These are phyloP conservation scores for Stenodema calcarata DNA, from an alignment of 2,888 invertebrate species.

Conservation along the genomic window DNA sequence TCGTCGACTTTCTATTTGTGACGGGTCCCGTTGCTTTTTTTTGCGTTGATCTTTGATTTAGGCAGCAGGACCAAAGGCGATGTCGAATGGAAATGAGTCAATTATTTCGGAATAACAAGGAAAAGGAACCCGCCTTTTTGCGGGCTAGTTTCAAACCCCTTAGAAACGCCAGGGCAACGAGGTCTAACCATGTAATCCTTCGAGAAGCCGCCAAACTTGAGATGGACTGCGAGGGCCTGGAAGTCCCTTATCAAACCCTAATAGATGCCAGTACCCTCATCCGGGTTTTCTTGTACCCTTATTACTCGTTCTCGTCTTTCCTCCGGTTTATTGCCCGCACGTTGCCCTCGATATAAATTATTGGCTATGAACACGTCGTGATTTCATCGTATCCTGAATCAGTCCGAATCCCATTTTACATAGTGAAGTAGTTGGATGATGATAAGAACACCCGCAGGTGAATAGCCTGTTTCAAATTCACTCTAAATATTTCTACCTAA, in stretches of 20 bases:
- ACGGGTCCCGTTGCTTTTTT: not conserved
- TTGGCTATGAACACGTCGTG: not conserved
- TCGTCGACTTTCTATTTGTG: not conserved
- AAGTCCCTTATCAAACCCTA: not conserved
- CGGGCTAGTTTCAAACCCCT: not conserved
- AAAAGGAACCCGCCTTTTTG: not conserved
- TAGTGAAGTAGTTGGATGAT: no score
- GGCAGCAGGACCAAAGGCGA: not conserved
- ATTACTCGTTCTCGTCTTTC: not conserved
- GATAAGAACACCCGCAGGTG: no score
- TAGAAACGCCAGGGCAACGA: not conserved
- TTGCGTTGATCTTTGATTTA: not conserved
- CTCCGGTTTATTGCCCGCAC: not conserved
- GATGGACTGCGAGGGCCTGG: not conserved
- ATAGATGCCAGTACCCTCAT: not conserved
- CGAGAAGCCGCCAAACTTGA: not conserved
- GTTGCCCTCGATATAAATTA: not conserved
- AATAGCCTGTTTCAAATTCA: no score
- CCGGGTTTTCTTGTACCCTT: not conserved
- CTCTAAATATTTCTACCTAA: no score
- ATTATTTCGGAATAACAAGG: not conserved
- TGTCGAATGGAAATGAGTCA: not conserved
- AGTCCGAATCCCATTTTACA: no score
- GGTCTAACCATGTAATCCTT: not conserved
- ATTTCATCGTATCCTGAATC: not conserved